These are phyloP conservation scores for Coccyzus lansbergi DNA, from an alignment of 2,797 vertebrate genomes.

Conservation along the genomic window DNA sequence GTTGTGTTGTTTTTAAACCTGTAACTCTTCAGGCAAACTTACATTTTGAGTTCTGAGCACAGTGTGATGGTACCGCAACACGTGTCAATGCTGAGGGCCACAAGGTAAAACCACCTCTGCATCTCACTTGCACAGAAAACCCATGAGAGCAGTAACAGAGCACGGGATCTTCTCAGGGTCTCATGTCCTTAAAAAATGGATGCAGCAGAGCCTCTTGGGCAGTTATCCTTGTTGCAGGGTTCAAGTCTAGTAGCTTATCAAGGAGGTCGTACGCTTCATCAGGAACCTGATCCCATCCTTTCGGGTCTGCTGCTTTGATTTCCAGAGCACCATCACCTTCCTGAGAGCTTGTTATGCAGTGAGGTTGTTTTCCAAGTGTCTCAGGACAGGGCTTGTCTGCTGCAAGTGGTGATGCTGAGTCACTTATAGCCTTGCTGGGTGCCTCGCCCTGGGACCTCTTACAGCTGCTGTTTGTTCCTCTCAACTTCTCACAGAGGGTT, in stretches of 20 bases:
- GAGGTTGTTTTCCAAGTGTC: neutral
- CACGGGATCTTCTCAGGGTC: conserved; percentile 18
- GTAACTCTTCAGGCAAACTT: neutral
- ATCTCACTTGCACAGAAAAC: neutral
- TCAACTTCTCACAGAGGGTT: conserved; percentile 89
- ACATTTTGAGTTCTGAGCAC: conserved; percentile 22
- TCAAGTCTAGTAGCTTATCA: conserved; percentile 92
- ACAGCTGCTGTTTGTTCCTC: conserved; percentile 69
- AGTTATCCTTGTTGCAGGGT: conserved; percentile 91
- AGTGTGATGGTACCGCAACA: neutral
- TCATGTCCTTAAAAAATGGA: conserved; percentile 85
- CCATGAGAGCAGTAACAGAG: neutral
- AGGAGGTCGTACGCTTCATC: conserved; percentile 91
- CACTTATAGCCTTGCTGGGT: neutral
- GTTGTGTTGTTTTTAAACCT: neutral
- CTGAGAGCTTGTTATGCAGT: neutral
- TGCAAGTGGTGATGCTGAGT: conserved; percentile 19
- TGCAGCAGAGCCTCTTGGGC: conserved; percentile 87
- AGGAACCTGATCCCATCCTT: conserved; percentile 89
- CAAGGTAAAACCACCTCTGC: neutral
- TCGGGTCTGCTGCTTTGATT: neutral
- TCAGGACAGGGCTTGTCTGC: conserved; percentile 18
- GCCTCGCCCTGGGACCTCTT: neutral
- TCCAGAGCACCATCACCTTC: conserved; percentile 32
- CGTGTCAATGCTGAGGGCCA: neutral